Conservation (phyloP, 2,797 vertebrate genomes). For the Falco columbarius region DNA sequence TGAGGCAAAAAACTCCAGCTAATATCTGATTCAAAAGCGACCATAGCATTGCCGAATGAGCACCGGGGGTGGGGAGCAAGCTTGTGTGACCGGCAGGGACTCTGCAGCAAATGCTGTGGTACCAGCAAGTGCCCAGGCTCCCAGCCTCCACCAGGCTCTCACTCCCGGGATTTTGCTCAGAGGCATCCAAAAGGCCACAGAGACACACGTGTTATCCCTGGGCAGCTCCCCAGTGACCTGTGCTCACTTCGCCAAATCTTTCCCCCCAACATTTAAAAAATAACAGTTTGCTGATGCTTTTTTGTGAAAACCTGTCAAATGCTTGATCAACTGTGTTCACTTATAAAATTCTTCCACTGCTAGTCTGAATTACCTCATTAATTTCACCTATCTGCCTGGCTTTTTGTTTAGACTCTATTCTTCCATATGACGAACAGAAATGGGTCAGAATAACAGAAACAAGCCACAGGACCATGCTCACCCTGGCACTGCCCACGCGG, state of each 20-base stretch:
- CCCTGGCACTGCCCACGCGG: not conserved
- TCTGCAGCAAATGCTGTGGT: not conserved
- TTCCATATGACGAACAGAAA: not conserved
- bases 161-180: not conserved
- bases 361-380: not conserved
- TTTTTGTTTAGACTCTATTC: not conserved
- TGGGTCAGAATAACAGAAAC: not conserved
- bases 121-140: not conserved
- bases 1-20: not conserved
- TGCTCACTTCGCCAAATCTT: not conserved
- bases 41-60: not conserved
- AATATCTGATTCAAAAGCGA: not conserved
- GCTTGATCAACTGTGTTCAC: not conserved
- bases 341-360: not conserved
- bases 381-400: not conserved
- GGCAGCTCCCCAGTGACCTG: not conserved
- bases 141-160: not conserved
- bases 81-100: not conserved
- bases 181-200: not conserved
- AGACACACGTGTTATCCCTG: accelerated
- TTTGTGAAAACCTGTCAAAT: not conserved
- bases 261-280: not conserved
- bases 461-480: not conserved
- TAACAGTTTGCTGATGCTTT: not conserved
- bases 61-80: not conserved